phyloP scores from a whole-genome alignment of 2,113 vertebrate species.

The Isichthys henryi region DNA sequence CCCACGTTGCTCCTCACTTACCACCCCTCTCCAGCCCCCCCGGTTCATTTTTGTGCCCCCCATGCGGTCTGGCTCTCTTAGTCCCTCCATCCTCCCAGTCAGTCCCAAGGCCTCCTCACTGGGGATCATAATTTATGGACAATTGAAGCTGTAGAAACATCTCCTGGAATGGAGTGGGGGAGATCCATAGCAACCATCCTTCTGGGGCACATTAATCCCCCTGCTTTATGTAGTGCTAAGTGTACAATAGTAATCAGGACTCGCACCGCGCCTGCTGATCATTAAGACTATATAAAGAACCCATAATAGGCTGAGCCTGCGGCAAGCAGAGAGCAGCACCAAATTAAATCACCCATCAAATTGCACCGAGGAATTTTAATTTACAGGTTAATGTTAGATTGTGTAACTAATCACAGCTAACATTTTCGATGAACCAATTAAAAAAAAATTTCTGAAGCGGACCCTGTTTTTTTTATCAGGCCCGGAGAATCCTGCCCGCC shows the following conservation, averaged over 20 bases:
- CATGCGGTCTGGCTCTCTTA: conserved; percentile 56
- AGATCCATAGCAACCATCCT: conserved; percentile 99
- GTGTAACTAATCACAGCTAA: conserved; percentile 99
- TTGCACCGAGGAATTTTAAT: conserved; percentile 99
- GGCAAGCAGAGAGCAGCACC: conserved; percentile 83
- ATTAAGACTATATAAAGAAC: conserved; percentile 99
- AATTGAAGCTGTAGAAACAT: conserved; percentile 98
- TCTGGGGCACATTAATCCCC: conserved; percentile 99
- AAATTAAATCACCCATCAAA: conserved; percentile 99
- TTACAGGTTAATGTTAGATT: conserved; percentile 99
- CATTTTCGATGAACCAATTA: conserved; percentile 82
- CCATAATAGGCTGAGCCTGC: conserved; percentile 99
- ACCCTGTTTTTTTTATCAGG: conserved; percentile 60
- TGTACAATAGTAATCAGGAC: conserved; percentile 99
- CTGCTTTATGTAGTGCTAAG: conserved; percentile 99
- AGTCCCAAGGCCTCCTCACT: conserved; percentile 91
- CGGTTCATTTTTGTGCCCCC: conserved; percentile 67
- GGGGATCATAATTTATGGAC: conserved; percentile 99
- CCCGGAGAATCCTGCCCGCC: conserved; percentile 37
- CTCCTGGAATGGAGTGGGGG: conserved; percentile 83
- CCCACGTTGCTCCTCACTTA: not conserved
- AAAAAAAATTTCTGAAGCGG: conserved; percentile 72
- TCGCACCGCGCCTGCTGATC: conserved; percentile 98
- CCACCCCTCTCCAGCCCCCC: not conserved
- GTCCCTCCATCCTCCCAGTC: conserved; percentile 81